Conservation (phyloP, 2,888 invertebrate species). For the Drosophila nigricruria region DNA sequence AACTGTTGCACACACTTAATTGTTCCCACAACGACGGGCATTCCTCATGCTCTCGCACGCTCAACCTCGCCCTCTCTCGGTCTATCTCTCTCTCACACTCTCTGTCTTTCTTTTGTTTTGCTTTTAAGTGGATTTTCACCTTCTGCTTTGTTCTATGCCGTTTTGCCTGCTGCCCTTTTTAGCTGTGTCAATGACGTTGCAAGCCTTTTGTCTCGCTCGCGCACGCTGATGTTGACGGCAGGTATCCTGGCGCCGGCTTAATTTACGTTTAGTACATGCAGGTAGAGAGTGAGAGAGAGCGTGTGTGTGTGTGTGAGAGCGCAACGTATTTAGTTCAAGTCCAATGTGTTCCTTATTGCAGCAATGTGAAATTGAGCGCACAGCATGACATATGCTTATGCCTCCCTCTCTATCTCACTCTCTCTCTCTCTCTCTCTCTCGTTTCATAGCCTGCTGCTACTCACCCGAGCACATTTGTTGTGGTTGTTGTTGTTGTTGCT, state of each 20-base stretch:
- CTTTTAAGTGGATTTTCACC: constrained; percentile 78
- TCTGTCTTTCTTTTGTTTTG: constrained; percentile 49
- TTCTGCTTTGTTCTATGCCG: constrained; percentile 62
- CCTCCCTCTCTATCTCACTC: constrained; percentile 22
- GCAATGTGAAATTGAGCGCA: constrained; percentile 60
- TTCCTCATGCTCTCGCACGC: constrained; percentile 16
- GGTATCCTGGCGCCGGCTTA: constrained; percentile 83
- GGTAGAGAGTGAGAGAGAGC: constrained; percentile 35
- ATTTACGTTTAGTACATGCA: constrained; percentile 65
- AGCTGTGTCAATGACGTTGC: constrained; percentile 75
- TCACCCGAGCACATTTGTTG: constrained; percentile 65
- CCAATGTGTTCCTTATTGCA: constrained; percentile 65
- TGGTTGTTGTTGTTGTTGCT: constrained; percentile 37
- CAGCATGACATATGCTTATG: constrained; percentile 56
- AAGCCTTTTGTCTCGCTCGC: constrained; percentile 64
- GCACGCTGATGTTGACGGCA: constrained; percentile 52
- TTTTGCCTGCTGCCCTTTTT: constrained; percentile 57
- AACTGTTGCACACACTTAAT: constrained; percentile 77
- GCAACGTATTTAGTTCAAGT: constrained; percentile 65
- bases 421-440: not conserved
- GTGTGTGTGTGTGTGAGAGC: constrained; percentile 5
- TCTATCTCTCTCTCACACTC: not conserved
- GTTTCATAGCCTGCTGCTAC: constrained; percentile 38
- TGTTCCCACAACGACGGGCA: constrained; percentile 61
- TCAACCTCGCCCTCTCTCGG: constrained; percentile 1